Evolutionary conservation across 2,888 invertebrate species (phyloP).

Genomic region (Xestia sexstrigata): DNA sequence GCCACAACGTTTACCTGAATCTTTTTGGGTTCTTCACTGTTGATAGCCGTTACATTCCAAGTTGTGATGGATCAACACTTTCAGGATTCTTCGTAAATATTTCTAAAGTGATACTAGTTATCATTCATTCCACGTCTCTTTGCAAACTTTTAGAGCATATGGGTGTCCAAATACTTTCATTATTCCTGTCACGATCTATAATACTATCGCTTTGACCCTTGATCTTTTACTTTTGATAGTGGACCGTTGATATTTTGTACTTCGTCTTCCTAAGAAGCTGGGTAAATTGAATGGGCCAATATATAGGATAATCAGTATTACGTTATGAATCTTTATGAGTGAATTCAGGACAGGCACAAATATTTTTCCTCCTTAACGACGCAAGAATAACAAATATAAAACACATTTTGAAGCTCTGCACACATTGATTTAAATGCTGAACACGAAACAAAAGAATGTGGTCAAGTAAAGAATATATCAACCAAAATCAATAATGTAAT

Average conservation of each 20-base stretch:
- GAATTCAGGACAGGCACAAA: constrained; percentile 19
- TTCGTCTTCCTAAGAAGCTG: background rate
- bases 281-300: constrained; percentile 26
- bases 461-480: constrained; percentile 50
- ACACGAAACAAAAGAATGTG: constrained; percentile 52
- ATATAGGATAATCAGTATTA: constrained; percentile 28
- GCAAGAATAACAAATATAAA: constrained; percentile 42
- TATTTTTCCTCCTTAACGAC: constrained; percentile 21
- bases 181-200: constrained; percentile 44
- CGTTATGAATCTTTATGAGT: constrained; percentile 41
- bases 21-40: background rate
- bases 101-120: background rate
- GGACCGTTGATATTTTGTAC: background rate
- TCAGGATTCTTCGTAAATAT: background rate
- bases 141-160: constrained; percentile 36
- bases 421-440: constrained; percentile 47
- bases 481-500: constrained; percentile 44
- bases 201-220: constrained; percentile 30
- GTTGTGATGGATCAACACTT: constrained; percentile 6
- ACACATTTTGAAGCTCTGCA: constrained; percentile 25
- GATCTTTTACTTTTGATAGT: constrained; percentile 33
- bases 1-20: too few relatives aligned
- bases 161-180: background rate
- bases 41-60: background rate
- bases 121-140: constrained; percentile 41